Percentiles rank a stretch among this genome's conserved stretches.
Conservation (phyloP, 1,140 invertebrate genomes). For the Procambarus virginalis region DNA sequence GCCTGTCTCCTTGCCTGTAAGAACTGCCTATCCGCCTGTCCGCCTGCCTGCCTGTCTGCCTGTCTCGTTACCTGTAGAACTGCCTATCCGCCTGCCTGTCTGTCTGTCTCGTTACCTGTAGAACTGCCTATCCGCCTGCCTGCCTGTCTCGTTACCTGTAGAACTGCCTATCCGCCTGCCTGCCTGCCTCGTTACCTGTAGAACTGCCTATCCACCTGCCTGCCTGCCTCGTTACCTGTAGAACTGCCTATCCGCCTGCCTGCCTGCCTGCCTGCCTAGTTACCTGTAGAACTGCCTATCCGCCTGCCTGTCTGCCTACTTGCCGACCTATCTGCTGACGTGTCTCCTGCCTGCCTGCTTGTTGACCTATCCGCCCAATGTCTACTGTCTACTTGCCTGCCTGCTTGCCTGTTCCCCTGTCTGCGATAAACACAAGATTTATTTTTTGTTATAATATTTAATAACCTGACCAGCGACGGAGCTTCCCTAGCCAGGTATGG, state of each 20-base stretch:
- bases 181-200: not conserved
- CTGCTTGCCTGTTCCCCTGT: not conserved
- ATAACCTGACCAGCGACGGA: too few relatives aligned
- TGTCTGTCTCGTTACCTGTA: not conserved
- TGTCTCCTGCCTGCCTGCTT: not conserved
- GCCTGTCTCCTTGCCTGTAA: not conserved
- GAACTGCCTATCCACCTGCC: not conserved
- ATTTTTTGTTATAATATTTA: too few relatives aligned
- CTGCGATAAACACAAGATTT: too few relatives aligned
- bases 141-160: not conserved
- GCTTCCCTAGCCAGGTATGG: too few relatives aligned
- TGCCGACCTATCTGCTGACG: not conserved
- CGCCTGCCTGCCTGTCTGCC: too few relatives aligned
- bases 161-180: not conserved
- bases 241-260: too few relatives aligned
- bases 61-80: not conserved
- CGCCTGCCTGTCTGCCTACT: too few relatives aligned
- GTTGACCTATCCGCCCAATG: not conserved
- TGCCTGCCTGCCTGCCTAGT: too few relatives aligned
- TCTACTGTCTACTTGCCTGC: not conserved
- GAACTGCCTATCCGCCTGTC: not conserved
- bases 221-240: not conserved
- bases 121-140: not conserved
- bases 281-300: too few relatives aligned
- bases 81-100: not conserved